Evolutionary conservation across 1,140 invertebrate species (phyloP).

Genomic region (Dendroctonus ponderosae): DNA sequence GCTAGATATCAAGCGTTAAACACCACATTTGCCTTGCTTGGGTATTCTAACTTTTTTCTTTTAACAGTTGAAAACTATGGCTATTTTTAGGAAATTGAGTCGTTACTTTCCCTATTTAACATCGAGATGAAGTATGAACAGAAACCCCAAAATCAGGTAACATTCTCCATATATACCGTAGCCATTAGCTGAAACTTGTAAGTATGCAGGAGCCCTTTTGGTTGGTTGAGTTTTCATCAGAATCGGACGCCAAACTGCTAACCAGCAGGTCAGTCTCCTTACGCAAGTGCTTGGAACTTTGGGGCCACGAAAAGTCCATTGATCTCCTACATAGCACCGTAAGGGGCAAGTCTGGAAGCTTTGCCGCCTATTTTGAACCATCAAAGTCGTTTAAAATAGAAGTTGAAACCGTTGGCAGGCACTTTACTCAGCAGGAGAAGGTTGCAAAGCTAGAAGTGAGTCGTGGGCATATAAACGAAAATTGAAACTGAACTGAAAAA

Average conservation of each 20-base stretch:
- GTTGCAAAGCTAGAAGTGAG: conserved; percentile 81
- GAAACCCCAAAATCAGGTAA: conserved; percentile 56
- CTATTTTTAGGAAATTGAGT: conserved; percentile 68
- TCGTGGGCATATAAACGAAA: not conserved
- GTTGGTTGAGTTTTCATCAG: conserved; percentile 69
- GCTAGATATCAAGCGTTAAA: not conserved
- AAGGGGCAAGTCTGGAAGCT: conserved; percentile 55
- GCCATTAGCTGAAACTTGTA: not conserved
- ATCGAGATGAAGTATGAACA: conserved; percentile 62
- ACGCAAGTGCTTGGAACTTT: conserved; percentile 75
- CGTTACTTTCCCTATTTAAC: conserved; percentile 63
- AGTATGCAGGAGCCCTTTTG: conserved; percentile 67
- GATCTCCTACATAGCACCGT: conserved; percentile 59
- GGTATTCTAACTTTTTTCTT: conserved; percentile 21
- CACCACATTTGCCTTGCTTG: not conserved
- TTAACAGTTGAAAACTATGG: conserved; percentile 30
- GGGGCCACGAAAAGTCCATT: conserved; percentile 60
- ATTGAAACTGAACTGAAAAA: not conserved
- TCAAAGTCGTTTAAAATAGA: conserved; percentile 75
- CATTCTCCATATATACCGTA: conserved; percentile 7
- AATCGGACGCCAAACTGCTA: conserved; percentile 62
- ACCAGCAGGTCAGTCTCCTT: conserved; percentile 76
- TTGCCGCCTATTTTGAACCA: conserved; percentile 57
- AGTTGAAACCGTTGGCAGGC: conserved; percentile 74
- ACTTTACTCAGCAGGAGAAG: too few relatives aligned